Evolutionary conservation across 2,888 invertebrate genomes (phyloP).

Genomic region (Tricholauxania praeusta): DNA sequence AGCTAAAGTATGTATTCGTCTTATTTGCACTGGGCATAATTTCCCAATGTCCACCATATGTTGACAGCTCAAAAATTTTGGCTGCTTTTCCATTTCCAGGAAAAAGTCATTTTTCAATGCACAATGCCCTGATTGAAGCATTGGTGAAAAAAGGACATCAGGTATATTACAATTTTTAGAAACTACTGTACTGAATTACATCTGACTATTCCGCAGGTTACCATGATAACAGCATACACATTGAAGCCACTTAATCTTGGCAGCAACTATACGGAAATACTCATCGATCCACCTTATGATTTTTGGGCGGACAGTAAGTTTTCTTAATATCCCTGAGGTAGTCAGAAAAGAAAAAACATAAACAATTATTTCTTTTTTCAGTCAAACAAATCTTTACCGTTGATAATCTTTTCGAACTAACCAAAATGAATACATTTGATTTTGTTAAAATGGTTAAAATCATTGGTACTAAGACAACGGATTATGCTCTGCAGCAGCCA

Average conservation of each 20-base stretch:
- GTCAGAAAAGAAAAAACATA: not conserved
- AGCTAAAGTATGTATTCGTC: not conserved
- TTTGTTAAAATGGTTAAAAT: slow-evolving; percentile 61
- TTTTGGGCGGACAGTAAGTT: slow-evolving; percentile 61
- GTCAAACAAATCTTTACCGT: slow-evolving; percentile 58
- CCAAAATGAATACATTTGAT: slow-evolving; percentile 53
- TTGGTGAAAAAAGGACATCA: slow-evolving; percentile 68
- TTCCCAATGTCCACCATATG: slow-evolving; percentile 13
- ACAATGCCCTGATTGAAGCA: slow-evolving; percentile 66
- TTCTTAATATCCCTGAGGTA: not conserved
- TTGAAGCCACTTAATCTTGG: slow-evolving; percentile 56
- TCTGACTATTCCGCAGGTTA: slow-evolving; percentile 50
- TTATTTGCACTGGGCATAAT: slow-evolving; percentile 30
- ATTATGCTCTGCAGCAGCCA: slow-evolving; percentile 61
- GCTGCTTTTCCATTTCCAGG: slow-evolving; percentile 68
- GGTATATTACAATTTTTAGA: slow-evolving; percentile 48
- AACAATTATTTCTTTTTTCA: slow-evolving; percentile 41
- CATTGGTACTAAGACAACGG: slow-evolving; percentile 59
- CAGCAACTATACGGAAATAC: slow-evolving; percentile 63
- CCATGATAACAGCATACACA: slow-evolving; percentile 59
- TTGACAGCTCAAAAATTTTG: slow-evolving; percentile 64
- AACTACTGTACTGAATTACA: not conserved
- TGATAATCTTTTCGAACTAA: slow-evolving; percentile 60
- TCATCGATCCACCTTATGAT: slow-evolving; percentile 64
- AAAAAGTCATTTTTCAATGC: slow-evolving; percentile 70